Evolutionary conservation across 2,113 vertebrate species (phyloP), one percentile per base, ranked within the genome.

Genomic region (Excalfactoria chinensis): DNA sequence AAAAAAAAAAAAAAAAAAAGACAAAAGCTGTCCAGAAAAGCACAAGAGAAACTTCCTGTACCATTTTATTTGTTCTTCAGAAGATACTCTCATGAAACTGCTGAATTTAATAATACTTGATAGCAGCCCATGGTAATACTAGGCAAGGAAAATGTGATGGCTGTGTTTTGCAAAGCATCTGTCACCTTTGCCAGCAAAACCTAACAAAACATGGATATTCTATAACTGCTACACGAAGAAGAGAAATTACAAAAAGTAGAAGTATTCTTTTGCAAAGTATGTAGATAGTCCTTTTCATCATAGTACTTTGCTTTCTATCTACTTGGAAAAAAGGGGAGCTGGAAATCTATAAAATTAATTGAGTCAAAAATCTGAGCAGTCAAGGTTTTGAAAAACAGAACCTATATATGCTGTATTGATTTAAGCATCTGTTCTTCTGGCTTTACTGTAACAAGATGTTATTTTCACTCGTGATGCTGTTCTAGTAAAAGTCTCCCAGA

Each of bases 381-480:
- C 0, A 2, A 30, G 6, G 26, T 93, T 60, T 59, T 64, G 51
- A 71, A 71, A 96, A 46, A 40, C 60, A 85, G 86, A 69, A 35
- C 34, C 51, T 90, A 68, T 64, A 44, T 35, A 10, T 49, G 62
- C 44, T 40, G 10, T 70, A 73, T 41, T 79, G 48, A 80, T 90
- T 70, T 77, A 90, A 91, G 55, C 68, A 30, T 87, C 73, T 93
- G 9, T 82, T 95, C 55, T 88, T 56, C 62, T 89, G 75, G 51
- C 69, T 92, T 94, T 91, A 78, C 68, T 94, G 84, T 23, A 82
- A 49, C 10, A 92, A 59, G 83, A 86, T 84, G 35, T 25, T 81
- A 19, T 73, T 96, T 93, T 56, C 11, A 51, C 12, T 79, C 30
- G 8, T 48, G 32, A 41, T 81, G 43, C 64, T 76, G 46, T 72